Evolutionary conservation across 2,797 vertebrate species (phyloP).

Genomic region (Protosalanx chinensis): DNA sequence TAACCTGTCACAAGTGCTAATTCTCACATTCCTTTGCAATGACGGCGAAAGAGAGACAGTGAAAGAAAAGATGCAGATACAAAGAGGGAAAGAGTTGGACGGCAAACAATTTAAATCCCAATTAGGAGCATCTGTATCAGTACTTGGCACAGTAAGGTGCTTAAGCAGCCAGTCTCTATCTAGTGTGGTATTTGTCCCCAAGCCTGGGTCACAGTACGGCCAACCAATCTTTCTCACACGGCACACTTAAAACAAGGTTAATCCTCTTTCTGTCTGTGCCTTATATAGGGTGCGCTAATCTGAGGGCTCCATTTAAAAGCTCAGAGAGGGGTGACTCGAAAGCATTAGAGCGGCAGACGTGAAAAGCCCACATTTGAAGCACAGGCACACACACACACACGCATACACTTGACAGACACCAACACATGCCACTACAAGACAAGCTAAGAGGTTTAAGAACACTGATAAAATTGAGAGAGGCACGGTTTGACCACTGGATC

Average conservation of each 20-base stretch:
- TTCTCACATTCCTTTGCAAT: constrained; percentile 21
- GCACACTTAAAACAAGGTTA: constrained; percentile 64
- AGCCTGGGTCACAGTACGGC: constrained; percentile 58
- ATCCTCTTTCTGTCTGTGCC: constrained; percentile 61
- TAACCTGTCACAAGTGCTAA: constrained; percentile 52
- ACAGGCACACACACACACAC: constrained; percentile 5
- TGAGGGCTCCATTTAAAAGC: constrained; percentile 64
- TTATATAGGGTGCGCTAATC: constrained; percentile 63
- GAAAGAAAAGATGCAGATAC: neutral
- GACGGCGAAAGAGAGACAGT: neutral
- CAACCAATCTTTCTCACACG: constrained; percentile 65
- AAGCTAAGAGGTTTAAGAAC: constrained; percentile 20
- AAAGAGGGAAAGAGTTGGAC: constrained; percentile 37
- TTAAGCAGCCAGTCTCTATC: constrained; percentile 67
- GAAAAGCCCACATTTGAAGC: constrained; percentile 38
- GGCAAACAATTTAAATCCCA: constrained; percentile 62
- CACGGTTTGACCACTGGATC: constrained; percentile 15
- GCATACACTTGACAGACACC: neutral
- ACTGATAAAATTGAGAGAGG: constrained; percentile 11
- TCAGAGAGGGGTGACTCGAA: constrained; percentile 46
- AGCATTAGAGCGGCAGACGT: constrained; percentile 12
- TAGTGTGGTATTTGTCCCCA: constrained; percentile 55
- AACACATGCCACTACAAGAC: neutral
- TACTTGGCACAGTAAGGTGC: constrained; percentile 58
- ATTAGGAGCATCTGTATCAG: constrained; percentile 61